Evolutionary conservation across 2,113 vertebrate species (phyloP).

Genomic region (Acrocephalus arundinaceus): DNA sequence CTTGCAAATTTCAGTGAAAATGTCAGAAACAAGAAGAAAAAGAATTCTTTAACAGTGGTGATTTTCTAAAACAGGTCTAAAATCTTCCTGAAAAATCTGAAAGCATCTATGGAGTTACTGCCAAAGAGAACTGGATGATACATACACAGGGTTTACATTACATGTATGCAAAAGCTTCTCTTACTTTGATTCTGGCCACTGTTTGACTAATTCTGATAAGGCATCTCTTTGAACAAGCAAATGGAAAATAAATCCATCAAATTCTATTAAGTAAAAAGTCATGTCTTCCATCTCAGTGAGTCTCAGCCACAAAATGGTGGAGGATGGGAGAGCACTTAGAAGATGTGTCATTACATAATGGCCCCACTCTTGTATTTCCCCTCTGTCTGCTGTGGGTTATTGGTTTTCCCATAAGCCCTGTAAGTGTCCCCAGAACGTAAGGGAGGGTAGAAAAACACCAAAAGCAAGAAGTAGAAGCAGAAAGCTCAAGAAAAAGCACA

Average conservation of each 20-base stretch:
- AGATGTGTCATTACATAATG: neutral
- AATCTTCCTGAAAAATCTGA: neutral
- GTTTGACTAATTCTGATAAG: neutral
- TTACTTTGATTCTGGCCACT: neutral
- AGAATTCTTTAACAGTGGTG: neutral
- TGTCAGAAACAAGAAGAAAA: neutral
- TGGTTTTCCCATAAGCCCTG: neutral
- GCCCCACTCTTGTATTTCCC: neutral
- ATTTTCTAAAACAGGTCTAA: neutral
- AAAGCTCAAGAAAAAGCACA: neutral
- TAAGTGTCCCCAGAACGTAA: neutral
- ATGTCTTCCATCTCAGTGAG: neutral
- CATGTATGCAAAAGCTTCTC: neutral
- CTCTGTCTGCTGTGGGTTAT: neutral
- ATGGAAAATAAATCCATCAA: neutral
- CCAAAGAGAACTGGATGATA: neutral
- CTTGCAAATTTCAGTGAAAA: neutral
- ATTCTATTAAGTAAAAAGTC: neutral
- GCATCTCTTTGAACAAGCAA: neutral
- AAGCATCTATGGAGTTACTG: neutral
- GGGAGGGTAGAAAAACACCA: neutral
- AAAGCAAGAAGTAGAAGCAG: neutral
- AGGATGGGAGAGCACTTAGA: neutral
- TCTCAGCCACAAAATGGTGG: neutral
- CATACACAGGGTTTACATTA: neutral